Percentiles rank a stretch among this genome's conserved stretches.
phyloP scores from a whole-genome alignment of 2,888 invertebrate species.

The Candidula unifasciata region DNA sequence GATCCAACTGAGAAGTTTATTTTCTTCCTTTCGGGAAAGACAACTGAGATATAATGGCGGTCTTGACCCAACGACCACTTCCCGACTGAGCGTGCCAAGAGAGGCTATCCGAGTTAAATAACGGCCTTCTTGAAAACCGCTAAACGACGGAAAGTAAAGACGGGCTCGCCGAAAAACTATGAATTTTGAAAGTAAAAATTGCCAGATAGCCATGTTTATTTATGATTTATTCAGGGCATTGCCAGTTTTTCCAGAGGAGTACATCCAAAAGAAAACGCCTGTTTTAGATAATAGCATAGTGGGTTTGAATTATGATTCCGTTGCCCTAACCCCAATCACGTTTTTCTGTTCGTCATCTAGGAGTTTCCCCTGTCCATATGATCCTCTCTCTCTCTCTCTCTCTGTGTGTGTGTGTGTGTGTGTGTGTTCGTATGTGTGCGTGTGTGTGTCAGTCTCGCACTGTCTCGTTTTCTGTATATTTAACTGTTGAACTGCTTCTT shows the following conservation, averaged over 20 bases:
- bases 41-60: slow-evolving; percentile 37
- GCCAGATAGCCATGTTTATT: slow-evolving; percentile 47
- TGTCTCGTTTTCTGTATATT: too few relatives aligned
- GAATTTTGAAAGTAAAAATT: slow-evolving; percentile 46
- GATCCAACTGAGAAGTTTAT: not conserved
- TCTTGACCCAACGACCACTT: slow-evolving; percentile 32
- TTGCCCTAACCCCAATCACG: not conserved
- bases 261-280: slow-evolving; percentile 30
- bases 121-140: slow-evolving; percentile 40
- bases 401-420: too few relatives aligned
- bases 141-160: slow-evolving; percentile 41
- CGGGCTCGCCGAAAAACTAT: slow-evolving; percentile 35
- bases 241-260: slow-evolving; percentile 41
- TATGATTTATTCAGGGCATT: slow-evolving; percentile 45
- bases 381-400: too few relatives aligned
- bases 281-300: slow-evolving; percentile 41
- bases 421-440: too few relatives aligned
- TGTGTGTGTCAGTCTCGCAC: too few relatives aligned
- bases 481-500: too few relatives aligned
- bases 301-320: slow-evolving; percentile 3
- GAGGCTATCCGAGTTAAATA: slow-evolving; percentile 42
- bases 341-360: not conserved
- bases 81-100: slow-evolving; percentile 34
- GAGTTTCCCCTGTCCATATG: not conserved
- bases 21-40: slow-evolving; percentile 21